These are phyloP conservation scores for Bolborhynchus lineola DNA, from an alignment of 2,113 vertebrate genomes.

Conservation along the genomic window DNA sequence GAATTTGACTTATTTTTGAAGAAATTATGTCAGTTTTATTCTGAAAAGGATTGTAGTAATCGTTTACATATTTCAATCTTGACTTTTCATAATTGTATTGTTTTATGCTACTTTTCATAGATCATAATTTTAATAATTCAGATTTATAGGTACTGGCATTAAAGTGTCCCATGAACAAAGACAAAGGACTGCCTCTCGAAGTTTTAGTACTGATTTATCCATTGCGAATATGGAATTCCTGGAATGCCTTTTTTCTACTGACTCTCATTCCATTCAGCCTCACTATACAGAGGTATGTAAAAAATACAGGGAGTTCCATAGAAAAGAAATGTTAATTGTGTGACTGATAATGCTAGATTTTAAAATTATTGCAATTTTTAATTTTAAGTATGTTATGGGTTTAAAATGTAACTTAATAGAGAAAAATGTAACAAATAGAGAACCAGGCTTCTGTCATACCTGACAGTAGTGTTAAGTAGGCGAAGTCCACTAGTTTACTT, in stretches of 20 bases:
- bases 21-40: not conserved
- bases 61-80: not conserved
- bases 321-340: not conserved
- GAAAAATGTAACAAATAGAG: not conserved
- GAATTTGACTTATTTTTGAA: not conserved
- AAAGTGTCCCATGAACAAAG: constrained; percentile 91
- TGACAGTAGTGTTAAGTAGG: not conserved
- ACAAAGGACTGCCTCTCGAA: constrained; percentile 82
- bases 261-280: constrained; percentile 73
- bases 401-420: not conserved
- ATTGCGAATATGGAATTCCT: constrained; percentile 87
- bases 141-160: constrained; percentile 88
- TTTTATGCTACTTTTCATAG: not conserved
- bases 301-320: not conserved
- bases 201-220: constrained; percentile 87
- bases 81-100: not conserved
- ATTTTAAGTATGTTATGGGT: not conserved
- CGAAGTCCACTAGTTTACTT: not conserved
- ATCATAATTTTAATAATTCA: constrained; percentile 53
- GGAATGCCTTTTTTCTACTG: constrained; percentile 92
- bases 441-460: not conserved
- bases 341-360: not conserved
- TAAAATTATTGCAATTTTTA: not conserved
- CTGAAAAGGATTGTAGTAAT: not conserved
- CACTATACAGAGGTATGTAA: constrained; percentile 91